Conservation (phyloP, 2,113 vertebrate species). For the Cephalopholis sonnerati region DNA sequence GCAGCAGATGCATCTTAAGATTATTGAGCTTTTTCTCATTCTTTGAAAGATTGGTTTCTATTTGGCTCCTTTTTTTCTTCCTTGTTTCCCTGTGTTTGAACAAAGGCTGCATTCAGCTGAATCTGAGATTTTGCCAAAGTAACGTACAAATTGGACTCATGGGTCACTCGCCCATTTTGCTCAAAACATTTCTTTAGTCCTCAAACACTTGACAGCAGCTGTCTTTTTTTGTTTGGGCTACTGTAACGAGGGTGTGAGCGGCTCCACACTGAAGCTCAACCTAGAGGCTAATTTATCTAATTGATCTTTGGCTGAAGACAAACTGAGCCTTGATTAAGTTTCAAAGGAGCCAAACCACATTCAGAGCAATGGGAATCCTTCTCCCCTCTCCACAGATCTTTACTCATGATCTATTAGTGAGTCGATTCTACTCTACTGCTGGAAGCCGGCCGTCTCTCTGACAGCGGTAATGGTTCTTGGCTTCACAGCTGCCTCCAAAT, state of each 20-base stretch:
- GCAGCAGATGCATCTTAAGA: not conserved
- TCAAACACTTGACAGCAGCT: slow-evolving; percentile 33
- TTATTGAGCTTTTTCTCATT: slow-evolving; percentile 1
- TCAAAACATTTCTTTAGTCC: slow-evolving; percentile 37
- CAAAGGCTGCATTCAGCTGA: slow-evolving; percentile 62
- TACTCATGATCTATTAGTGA: slow-evolving; percentile 58
- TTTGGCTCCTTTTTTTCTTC: slow-evolving; percentile 27
- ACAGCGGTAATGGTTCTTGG: slow-evolving; percentile 68
- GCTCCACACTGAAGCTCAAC: slow-evolving; percentile 24
- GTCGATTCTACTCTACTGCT: slow-evolving; percentile 49
- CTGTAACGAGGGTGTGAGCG: slow-evolving; percentile 27
- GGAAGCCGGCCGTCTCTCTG: slow-evolving; percentile 56
- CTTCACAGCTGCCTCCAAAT: slow-evolving; percentile 53
- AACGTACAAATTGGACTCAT: slow-evolving; percentile 53
- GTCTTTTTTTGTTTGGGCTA: slow-evolving; percentile 49
- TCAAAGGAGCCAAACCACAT: slow-evolving; percentile 55
- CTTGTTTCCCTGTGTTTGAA: slow-evolving; percentile 34
- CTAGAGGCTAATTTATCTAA: slow-evolving; percentile 46
- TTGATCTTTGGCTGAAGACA: slow-evolving; percentile 61
- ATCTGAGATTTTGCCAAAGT: slow-evolving; percentile 52
- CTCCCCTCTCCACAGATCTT: slow-evolving; percentile 16
- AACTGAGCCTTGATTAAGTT: slow-evolving; percentile 56
- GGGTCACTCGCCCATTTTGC: slow-evolving; percentile 40
- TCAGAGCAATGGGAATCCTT: slow-evolving; percentile 17
- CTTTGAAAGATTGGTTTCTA: slow-evolving; percentile 22